Conservation (phyloP, 2,888 invertebrate species). For the Hyppa rectilinea region DNA sequence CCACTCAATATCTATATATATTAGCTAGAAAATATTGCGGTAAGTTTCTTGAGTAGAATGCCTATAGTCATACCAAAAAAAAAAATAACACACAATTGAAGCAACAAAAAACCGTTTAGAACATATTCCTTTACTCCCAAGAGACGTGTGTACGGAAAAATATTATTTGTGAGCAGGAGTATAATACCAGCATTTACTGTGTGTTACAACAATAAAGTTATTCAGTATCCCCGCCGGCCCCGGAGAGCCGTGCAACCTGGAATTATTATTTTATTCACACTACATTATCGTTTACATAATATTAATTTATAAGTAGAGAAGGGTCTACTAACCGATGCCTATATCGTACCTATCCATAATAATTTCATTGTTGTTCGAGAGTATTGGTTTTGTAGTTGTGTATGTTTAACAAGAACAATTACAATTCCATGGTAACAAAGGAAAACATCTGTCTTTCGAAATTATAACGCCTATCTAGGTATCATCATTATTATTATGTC, state of each 20-base stretch:
- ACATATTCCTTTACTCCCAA: constrained; percentile 27
- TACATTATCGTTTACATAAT: constrained; percentile 51
- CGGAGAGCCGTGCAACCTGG: not conserved
- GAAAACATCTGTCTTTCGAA: constrained; percentile 15
- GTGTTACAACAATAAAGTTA: constrained; percentile 45
- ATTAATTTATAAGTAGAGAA: constrained; percentile 37
- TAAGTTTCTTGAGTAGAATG: too few relatives aligned
- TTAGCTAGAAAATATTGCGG: too few relatives aligned
- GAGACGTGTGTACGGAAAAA: constrained; percentile 27
- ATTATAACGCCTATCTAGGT: constrained; percentile 4
- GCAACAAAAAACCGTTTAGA: constrained; percentile 37
- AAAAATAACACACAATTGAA: constrained; percentile 30
- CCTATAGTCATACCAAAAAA: too few relatives aligned
- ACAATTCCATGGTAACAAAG: too few relatives aligned
- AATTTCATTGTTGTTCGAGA: constrained; percentile 2
- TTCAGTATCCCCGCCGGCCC: constrained; percentile 31
- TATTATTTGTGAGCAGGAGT: constrained; percentile 21
- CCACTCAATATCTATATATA: too few relatives aligned
- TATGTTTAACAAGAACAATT: not conserved
- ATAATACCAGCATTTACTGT: constrained; percentile 30
- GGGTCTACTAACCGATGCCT: constrained; percentile 17
- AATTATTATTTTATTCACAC: constrained; percentile 58
- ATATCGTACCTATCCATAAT: not conserved
- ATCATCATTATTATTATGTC: constrained; percentile 1
- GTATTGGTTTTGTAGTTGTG: not conserved